phyloP scores from a whole-genome alignment of 1,140 invertebrate species.

The Listronotus oregonensis region DNA sequence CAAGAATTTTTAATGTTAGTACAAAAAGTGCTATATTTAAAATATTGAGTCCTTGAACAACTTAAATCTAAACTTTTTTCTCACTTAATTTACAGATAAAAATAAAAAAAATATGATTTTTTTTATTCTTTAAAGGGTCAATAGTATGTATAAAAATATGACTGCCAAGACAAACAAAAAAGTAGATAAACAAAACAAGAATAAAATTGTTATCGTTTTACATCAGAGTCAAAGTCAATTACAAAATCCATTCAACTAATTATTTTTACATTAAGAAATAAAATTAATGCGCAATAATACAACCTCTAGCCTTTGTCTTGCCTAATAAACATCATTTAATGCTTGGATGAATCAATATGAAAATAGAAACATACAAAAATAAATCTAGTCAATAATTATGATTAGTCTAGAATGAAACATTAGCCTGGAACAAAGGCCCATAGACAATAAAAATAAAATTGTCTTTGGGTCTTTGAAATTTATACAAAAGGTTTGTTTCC shows the following conservation, averaged over 20 bases:
- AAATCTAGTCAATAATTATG: background rate
- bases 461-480: too few relatives aligned
- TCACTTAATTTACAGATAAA: background rate
- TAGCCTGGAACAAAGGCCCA: slow-evolving; percentile 10
- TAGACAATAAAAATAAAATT: background rate
- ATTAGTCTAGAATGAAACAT: slow-evolving; percentile 3
- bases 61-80: background rate
- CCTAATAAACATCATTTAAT: slow-evolving; percentile 13
- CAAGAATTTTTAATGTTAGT: background rate
- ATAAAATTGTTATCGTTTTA: too few relatives aligned
- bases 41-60: slow-evolving; percentile 1
- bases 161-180: too few relatives aligned
- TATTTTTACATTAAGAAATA: background rate
- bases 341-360: slow-evolving; percentile 1
- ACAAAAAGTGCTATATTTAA: slow-evolving; percentile 1
- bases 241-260: background rate
- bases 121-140: too few relatives aligned
- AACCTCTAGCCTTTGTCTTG: slow-evolving; percentile 8
- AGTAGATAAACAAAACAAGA: too few relatives aligned
- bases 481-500: too few relatives aligned
- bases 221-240: too few relatives aligned
- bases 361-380: slow-evolving; percentile 4
- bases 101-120: background rate
- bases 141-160: too few relatives aligned
- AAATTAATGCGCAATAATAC: slow-evolving; percentile 14